Evolutionary conservation across 1,140 invertebrate genomes (phyloP).

Genomic region (Laodelphax striatellus): DNA sequence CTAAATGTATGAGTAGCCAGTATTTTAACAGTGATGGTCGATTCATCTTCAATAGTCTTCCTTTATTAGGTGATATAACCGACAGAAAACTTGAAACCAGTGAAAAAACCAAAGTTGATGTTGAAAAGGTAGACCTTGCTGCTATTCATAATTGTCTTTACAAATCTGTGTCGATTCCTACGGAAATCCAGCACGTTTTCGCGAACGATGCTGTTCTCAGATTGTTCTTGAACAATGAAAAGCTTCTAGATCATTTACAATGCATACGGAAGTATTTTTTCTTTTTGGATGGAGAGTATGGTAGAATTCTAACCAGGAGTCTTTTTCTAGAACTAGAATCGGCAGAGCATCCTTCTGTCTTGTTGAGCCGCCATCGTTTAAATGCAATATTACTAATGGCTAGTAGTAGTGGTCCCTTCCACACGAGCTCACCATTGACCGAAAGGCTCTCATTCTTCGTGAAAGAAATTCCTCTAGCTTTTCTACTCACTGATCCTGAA

Average conservation of each 20-base stretch:
- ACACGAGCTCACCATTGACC: constrained; percentile 42
- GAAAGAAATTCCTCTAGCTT: constrained; percentile 39
- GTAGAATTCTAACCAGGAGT: constrained; percentile 49
- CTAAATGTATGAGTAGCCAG: not conserved
- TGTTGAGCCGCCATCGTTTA: constrained; percentile 39
- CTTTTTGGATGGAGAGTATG: constrained; percentile 63
- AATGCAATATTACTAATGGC: constrained; percentile 1
- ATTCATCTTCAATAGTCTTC: not conserved
- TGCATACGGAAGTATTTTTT: constrained; percentile 62
- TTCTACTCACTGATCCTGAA: constrained; percentile 45
- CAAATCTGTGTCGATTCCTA: constrained; percentile 41
- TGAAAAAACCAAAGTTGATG: not conserved
- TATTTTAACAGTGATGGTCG: not conserved
- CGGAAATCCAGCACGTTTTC: constrained; percentile 51
- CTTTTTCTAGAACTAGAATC: constrained; percentile 45
- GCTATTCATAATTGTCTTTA: constrained; percentile 1
- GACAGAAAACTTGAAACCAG: not conserved
- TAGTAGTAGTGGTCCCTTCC: constrained; percentile 29
- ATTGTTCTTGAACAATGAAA: constrained; percentile 50
- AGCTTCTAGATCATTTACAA: constrained; percentile 53
- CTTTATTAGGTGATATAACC: not conserved
- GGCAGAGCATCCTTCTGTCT: constrained; percentile 44
- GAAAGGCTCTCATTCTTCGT: constrained; percentile 44
- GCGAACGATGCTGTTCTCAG: constrained; percentile 58
- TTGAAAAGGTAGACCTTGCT: constrained; percentile 6